These are phyloP conservation scores for Oscheius sp. DNA, from an alignment of 2,888 invertebrate species.

Conservation along the genomic window DNA sequence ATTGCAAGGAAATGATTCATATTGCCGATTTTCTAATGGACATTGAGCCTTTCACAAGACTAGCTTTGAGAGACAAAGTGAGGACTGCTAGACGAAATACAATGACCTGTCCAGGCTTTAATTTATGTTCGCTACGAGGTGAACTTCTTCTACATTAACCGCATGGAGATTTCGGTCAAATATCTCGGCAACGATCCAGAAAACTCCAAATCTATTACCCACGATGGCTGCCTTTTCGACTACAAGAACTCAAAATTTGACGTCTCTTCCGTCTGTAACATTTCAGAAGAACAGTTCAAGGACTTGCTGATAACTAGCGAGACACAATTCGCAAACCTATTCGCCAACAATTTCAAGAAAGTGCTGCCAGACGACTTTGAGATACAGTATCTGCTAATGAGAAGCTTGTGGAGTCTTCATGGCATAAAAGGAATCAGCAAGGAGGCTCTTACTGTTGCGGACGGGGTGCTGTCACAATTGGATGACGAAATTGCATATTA, in stretches of 20 bases:
- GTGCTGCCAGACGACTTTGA: slow-evolving; percentile 23
- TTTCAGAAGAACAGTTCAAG: slow-evolving; percentile 3
- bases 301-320: background rate
- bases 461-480: background rate
- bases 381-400: slow-evolving; percentile 13
- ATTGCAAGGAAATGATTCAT: slow-evolving; percentile 16
- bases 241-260: slow-evolving; percentile 8
- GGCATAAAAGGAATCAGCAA: slow-evolving; percentile 9
- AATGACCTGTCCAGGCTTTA: background rate
- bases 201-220: background rate
- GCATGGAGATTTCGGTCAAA: background rate
- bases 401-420: background rate
- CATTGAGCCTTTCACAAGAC: slow-evolving; percentile 8
- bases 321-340: slow-evolving; percentile 1
- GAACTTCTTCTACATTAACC: background rate
- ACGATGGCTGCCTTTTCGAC: background rate
- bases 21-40: slow-evolving; percentile 12
- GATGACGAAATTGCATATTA: slow-evolving; percentile 15
- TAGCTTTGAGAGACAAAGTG: slow-evolving; percentile 7
- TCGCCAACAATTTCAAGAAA: slow-evolving; percentile 2
- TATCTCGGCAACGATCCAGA: slow-evolving; percentile 5
- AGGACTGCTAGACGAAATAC: background rate
- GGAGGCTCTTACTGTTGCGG: background rate
- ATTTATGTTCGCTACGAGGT: background rate
- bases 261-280: background rate